Evolutionary conservation across 2,113 vertebrate genomes (phyloP), one percentile per base, ranked within the genome.

Genomic region (Zosterops pallidus): DNA sequence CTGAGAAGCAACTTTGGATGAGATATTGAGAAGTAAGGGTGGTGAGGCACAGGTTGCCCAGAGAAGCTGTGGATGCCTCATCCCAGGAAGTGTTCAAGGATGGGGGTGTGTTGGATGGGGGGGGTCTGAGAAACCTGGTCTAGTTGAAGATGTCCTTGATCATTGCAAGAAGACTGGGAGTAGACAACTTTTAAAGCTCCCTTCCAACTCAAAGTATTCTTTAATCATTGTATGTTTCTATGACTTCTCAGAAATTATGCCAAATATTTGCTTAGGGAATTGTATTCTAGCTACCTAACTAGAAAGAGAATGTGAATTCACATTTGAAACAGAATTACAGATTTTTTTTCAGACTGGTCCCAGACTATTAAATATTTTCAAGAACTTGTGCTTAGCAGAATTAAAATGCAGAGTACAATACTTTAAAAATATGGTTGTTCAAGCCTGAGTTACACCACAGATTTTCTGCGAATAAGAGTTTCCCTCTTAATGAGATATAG

Each of bases 81-180:
- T 8, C 11, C n/a, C 25, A 25, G 35, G 41, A 56, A 33, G 37
- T n/a, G 16, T 46, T 76, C 17, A 47, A 19, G 13, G 9, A 52
- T n/a, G 13, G 22, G 21, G n/a, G 9, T 39, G 9, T 39, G 6
- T 1, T 59, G 11, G 2, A 84, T 5, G 2, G 4, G 4, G 39
- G 11, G 12, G 11, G 11, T 56, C 21, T 71, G 52, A 71, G 42
- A 39, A 60, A 62, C 13, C 12, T 35, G 19, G 10, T 62, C 11
- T 37, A 35, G 52, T 5, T 44, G 24, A 50, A 71, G 24, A 33
- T 46, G 18, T 35, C 24, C 35, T 50, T 35, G 13, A 20, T 39
- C 24, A 44, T 2, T 28, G 28, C 18, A 35, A 50, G 41, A 46
- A 49, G 6, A 4, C 33, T 70, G 35, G 23, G 21, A 76, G 15